Base-by-base conservation (phyloP, 1,140 invertebrate species). In the Leptinotarsa texana region DNA sequence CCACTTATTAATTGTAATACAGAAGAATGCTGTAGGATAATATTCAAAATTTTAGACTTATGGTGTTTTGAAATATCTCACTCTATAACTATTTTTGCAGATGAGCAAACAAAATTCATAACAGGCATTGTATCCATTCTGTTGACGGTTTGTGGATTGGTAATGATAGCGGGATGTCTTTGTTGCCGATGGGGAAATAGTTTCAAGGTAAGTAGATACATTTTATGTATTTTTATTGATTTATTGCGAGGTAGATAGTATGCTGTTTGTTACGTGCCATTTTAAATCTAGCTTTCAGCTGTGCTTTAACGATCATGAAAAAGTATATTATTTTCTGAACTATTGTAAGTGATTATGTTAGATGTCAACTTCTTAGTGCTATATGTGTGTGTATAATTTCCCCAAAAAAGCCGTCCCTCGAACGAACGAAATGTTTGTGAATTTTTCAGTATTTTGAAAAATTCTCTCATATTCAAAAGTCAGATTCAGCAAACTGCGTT, bases 101-200 rank as follows among this genome's bases (percentile, higher is more conserved):
- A 82, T 80, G 72, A 74, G 47, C 78, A 82, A 63, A 80, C 82
- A 8, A 82, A 85, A 74, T 79, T 84, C 24, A 33, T 83, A 47
- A 81, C 82, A 27, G 82, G 81, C 22, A 69, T 85, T 57, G 78
- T 84, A 18, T 82, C 79, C 18, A 74, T 84, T 63, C 78, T 84
- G 33, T 79, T 85, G 51, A 81, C 82, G 49, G 78, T 84, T 57
- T 84, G 84, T 73, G 81, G 77, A 11, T 73, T 84, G 24, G 80
- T 85, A 5, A 79, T 83, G 68, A 75, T 85, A 27, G 82, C 77
- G 24, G 84, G 83, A 22, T 85, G 84, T 75, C 66, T 84, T 11
- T 85, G 84, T 77, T 85, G 84, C 77, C 83, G 84, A 67, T 74
- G 80, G 62, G 79, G 77, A 74, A 82, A 83, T 73, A 83, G 83